Base-by-base conservation (phyloP, 2,888 invertebrate genomes). In the Lottia gigantea region DNA sequence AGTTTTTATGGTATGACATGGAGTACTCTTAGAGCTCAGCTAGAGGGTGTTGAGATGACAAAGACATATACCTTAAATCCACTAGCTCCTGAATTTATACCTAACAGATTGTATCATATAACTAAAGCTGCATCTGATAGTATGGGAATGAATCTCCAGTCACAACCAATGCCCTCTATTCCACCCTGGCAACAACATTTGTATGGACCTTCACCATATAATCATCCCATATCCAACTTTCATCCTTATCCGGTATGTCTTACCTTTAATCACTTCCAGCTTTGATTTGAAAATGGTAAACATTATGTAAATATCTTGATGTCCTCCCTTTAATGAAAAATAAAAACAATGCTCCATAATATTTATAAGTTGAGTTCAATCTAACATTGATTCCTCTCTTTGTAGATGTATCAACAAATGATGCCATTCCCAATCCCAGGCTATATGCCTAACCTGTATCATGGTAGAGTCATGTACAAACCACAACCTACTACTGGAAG, bases 61-160 rank as follows among this genome's bases (percentile, higher is more conserved):
- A 92, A 93, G 74, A 92, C 92, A 3, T 94, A 93, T 85, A 92
- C 92, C 4, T 89, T 95, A n/a, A 95, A 95, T 89, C 95, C 95
- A 0, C 86, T 94, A 66, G 95, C 95, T 0, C 93, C 93, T 0
- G 94, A 94, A 84, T 95, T 95, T 87, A 91, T 94, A 55, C 95
- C 94, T 15, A 86, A 81, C 55, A 74, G 80, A 12, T 71, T 78
- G 16, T 79, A 76, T 64, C 81, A 82, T 68, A 69, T 68, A 19
- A 73, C 77, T 11, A 71, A 70, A 23, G 62, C 68, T 55, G 66
- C 66, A 40, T 67, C 46, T 23, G 68, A 64, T 25, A 49, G 45
- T 26, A 49, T 62, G 19, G 46, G 62, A 25, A 67, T 66, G 46
- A 49, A 63, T 46, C 45, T 61, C n/a, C 70, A 65, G 15, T 63